A percentile compares a stretch with the other conserved stretches of the same genome.
Conservation (phyloP, 2,797 vertebrate genomes). For the Falco columbarius region DNA sequence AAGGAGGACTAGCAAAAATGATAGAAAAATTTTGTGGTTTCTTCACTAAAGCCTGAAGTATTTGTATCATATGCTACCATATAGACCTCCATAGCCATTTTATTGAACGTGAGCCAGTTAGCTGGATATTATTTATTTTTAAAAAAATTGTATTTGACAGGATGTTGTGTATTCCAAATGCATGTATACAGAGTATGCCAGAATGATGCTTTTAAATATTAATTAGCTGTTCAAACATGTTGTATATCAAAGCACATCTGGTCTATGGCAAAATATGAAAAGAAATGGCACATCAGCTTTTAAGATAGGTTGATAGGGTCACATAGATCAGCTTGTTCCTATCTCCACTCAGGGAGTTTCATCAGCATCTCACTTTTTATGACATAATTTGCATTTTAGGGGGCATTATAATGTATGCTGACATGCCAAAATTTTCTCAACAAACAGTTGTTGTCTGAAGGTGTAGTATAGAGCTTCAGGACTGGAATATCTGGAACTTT, state of each 20-base stretch:
- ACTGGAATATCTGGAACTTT: background rate
- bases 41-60: background rate
- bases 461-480: background rate
- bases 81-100: background rate
- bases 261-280: conserved; percentile 38
- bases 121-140: background rate
- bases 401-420: background rate
- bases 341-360: background rate
- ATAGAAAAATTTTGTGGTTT: fast-evolving
- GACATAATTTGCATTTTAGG: conserved; percentile 18
- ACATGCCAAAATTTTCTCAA: background rate
- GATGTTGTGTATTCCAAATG: background rate
- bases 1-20: background rate
- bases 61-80: background rate
- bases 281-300: conserved; percentile 33
- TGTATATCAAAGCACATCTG: conserved; percentile 56
- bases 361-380: conserved; percentile 12
- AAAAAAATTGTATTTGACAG: background rate
- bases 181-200: background rate
- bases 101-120: background rate
- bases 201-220: conserved; percentile 54
- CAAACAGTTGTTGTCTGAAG: background rate
- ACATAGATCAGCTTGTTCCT: conserved; percentile 6
- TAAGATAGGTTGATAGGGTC: conserved; percentile 32
- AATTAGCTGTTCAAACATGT: conserved; percentile 40